Evolutionary conservation across 2,797 vertebrate species (phyloP), one percentile per base, ranked within the genome.

Genomic region (Acrossocheilus wenchowensis): DNA sequence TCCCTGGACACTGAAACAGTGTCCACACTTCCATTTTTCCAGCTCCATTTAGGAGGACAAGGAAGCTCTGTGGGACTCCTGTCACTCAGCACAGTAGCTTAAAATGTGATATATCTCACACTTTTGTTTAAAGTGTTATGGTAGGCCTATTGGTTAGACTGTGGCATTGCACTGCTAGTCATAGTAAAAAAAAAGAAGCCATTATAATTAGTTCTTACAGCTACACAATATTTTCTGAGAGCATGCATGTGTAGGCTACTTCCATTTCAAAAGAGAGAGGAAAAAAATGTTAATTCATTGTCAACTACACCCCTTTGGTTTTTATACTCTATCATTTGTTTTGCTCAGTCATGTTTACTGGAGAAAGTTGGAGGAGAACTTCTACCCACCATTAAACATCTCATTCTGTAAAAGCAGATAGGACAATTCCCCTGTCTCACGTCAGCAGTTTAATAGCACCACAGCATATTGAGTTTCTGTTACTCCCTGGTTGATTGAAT

Each of bases 31-130:
- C 74, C 60, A 86, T 85, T 87, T 83, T 64, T 64, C 50, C 23
- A 54, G 69, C 71, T 86, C 82, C 43, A 86, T 89, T 69, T 84
- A 66, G 77, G 79, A n/a, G 41, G 79, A 84, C 86, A 87, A 87
- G 87, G 52, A 87, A 72, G 64, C 64, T 78, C 74, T 17, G 15
- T 68, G 82, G 83, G 84, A 87, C n/a, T 77, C 57, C 43, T 64
- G 60, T 66, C 81, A 88, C 75, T 87, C 86, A 15, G 60, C n/a
- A 66, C 14, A 8, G 6, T 34, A 45, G 50, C 54, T 48, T 69
- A 19, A 66, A 30, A 39, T 77, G n/a, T 62, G 85, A 83, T 41
- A 41, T 8, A 41, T 43, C 0, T 43, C 9, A 43, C 41, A 43
- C 9, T 43, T 43, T 43, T 54, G 19, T 77, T 39, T 73, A 77